phyloP scores from a whole-genome alignment of 2,888 invertebrate species.

The Apotomis turbidana region DNA sequence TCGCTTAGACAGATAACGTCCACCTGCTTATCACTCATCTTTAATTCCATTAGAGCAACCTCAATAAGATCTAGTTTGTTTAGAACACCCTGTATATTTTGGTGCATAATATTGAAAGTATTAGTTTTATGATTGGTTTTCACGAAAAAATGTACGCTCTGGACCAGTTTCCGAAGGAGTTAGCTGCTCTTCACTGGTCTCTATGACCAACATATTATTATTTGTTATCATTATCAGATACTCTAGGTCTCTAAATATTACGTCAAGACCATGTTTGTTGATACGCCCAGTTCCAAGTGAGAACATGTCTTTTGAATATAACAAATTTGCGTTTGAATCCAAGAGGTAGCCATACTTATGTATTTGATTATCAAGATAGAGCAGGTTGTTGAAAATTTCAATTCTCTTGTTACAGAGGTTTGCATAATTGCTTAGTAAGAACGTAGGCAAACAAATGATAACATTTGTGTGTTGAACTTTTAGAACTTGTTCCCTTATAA shows the following conservation, averaged over 20 bases:
- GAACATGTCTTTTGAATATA: slow-evolving; percentile 10
- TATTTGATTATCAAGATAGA: no score
- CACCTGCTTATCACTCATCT: not conserved
- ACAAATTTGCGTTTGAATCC: slow-evolving; percentile 6
- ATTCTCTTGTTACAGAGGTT: no score
- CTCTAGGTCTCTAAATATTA: not conserved
- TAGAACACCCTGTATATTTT: slow-evolving; percentile 6
- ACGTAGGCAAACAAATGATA: no score
- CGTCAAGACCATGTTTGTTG: not conserved
- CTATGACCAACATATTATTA: not conserved
- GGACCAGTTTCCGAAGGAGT: not conserved
- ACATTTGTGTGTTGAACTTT: no score
- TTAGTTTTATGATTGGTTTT: no score
- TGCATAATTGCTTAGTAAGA: no score
- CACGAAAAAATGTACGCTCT: slow-evolving; percentile 7
- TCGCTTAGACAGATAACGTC: slow-evolving; percentile 5
- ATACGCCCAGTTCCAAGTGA: not conserved
- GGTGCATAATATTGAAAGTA: slow-evolving; percentile 2
- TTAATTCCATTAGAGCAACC: not conserved
- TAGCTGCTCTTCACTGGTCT: not conserved
- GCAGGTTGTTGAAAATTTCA: no score
- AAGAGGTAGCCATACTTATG: slow-evolving; percentile 8
- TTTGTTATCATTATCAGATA: not conserved
- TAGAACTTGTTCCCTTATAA: no score
- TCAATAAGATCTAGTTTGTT: slow-evolving; percentile 1